Conservation (phyloP, 2,113 vertebrate genomes). For the Psittacula cyanocephala region DNA sequence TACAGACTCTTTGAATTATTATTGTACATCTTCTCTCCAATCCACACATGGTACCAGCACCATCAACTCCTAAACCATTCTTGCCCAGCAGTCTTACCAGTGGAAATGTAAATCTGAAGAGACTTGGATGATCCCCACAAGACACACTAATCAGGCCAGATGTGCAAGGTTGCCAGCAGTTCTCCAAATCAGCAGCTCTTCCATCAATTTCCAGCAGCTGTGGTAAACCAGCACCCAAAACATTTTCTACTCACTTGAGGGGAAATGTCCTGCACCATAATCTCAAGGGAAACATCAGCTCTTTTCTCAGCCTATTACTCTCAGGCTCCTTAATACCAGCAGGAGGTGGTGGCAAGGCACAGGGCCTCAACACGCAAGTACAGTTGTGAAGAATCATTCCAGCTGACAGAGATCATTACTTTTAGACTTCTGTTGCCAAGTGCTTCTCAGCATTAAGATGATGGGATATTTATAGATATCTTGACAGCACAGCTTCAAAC, state of each 20-base stretch:
- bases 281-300: background rate
- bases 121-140: background rate
- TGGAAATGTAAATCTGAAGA: background rate
- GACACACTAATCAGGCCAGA: background rate
- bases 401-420: slow-evolving; percentile 1
- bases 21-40: background rate
- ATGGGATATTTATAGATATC: slow-evolving; percentile 38
- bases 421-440: background rate
- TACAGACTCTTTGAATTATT: background rate
- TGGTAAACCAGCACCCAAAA: background rate
- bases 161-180: background rate
- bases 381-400: background rate
- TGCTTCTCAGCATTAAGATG: background rate
- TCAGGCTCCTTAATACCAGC: background rate
- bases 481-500: slow-evolving; percentile 25
- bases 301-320: background rate
- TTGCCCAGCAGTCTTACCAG: background rate
- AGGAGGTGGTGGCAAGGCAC: background rate
- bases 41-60: background rate
- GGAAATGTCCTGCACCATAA: background rate
- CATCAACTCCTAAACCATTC: background rate
- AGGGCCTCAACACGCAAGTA: background rate
- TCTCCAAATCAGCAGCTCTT: background rate
- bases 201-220: background rate
- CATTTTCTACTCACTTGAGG: accelerated